Conservation (phyloP, 2,888 invertebrate species). For the Zootermopsis nevadensis region DNA sequence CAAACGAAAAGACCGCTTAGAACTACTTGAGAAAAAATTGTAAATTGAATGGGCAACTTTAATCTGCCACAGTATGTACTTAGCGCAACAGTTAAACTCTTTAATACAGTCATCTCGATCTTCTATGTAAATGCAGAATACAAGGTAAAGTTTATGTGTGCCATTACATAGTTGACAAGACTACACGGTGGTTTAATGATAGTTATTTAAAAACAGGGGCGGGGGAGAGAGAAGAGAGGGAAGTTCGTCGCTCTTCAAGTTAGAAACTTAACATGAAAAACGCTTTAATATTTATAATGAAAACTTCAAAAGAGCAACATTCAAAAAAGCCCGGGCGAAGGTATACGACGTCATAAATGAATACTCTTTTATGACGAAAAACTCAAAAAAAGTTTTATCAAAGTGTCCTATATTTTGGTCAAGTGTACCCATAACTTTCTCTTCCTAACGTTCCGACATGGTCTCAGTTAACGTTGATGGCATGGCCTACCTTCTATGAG, state of each 20-base stretch:
- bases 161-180: constrained; percentile 11
- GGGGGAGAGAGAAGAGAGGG: background rate
- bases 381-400: constrained; percentile 3
- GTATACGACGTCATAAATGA: constrained; percentile 19
- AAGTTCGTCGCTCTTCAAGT: constrained; percentile 3
- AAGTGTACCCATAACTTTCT: constrained; percentile 14
- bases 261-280: constrained; percentile 27
- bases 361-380: constrained; percentile 7
- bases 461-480: background rate
- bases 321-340: background rate
- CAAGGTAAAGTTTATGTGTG: constrained; percentile 10
- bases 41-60: background rate
- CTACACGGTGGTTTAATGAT: constrained; percentile 16
- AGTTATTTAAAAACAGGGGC: background rate
- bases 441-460: background rate
- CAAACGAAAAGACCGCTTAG: background rate
- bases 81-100: background rate
- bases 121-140: constrained; percentile 5
- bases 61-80: background rate
- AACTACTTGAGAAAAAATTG: background rate
- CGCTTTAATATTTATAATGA: constrained; percentile 33
- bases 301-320: constrained; percentile 32
- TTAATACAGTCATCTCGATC: background rate
- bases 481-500: background rate
- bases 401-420: constrained; percentile 14